phyloP scores from a whole-genome alignment of 2,888 invertebrate species.

The Drosophila dives region DNA sequence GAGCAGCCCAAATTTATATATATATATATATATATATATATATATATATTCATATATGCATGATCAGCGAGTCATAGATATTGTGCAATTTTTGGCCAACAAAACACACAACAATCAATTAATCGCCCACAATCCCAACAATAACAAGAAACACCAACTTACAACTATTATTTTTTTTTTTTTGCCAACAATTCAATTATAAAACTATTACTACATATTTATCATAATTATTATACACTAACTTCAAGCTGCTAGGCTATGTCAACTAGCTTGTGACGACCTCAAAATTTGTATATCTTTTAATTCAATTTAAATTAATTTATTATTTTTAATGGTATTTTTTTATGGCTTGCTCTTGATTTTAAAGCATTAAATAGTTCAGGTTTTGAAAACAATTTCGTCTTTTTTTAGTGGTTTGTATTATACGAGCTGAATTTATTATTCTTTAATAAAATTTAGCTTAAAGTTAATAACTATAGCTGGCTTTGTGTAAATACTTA shows the following conservation, averaged over 20 bases:
- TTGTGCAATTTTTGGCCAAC: conserved; percentile 69
- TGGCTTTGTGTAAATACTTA: background rate
- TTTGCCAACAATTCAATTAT: conserved; percentile 79
- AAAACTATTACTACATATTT: conserved; percentile 67
- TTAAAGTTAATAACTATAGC: background rate
- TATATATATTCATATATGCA: conserved; percentile 3
- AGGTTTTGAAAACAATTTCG: background rate
- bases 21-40: conserved; percentile 10
- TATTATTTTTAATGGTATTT: background rate
- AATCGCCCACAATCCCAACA: conserved; percentile 59
- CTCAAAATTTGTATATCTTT: background rate
- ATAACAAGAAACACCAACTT: conserved; percentile 25
- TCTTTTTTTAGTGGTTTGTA: background rate
- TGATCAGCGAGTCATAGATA: conserved; percentile 28
- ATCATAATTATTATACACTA: conserved; percentile 43
- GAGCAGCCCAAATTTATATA: conserved; percentile 47
- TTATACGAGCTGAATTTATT: background rate
- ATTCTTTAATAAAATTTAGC: background rate
- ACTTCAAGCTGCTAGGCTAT: background rate
- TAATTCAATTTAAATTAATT: background rate
- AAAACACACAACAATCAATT: conserved; percentile 71
- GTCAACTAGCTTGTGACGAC: background rate
- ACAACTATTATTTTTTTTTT: conserved; percentile 27
- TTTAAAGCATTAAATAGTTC: background rate
- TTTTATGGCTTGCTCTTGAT: background rate